A percentile compares a stretch with the other conserved stretches of the same genome.
phyloP scores from a whole-genome alignment of 2,113 vertebrate species.

The Globicephala melas region DNA sequence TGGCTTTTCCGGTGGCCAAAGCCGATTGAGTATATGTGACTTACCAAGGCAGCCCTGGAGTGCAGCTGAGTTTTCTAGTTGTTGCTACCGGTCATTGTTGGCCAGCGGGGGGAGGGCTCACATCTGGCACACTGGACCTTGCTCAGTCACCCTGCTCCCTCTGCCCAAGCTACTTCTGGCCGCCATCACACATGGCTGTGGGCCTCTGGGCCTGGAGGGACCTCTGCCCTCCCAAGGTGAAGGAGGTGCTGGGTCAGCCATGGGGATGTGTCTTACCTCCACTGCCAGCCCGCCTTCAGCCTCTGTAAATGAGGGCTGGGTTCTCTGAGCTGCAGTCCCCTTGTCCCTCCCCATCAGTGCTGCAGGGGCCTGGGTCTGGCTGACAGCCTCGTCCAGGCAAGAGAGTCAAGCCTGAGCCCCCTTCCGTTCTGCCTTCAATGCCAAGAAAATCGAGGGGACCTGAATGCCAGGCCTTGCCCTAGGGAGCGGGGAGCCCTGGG shows the following conservation, averaged over 20 bases:
- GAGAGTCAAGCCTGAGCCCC: not conserved
- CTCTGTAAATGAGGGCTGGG: not conserved
- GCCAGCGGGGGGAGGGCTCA: not conserved
- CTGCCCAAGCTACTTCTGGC: not conserved
- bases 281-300: not conserved
- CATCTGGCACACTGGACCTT: not conserved
- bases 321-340: not conserved
- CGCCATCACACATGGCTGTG: not conserved
- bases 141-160: not conserved
- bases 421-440: not conserved
- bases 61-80: not conserved
- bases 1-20: not conserved
- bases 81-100: not conserved
- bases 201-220: not conserved
- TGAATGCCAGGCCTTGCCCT: not conserved
- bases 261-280: too few relatives aligned
- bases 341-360: not conserved
- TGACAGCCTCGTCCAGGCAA: not conserved
- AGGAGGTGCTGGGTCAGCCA: not conserved
- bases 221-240: not conserved
- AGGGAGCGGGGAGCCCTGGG: not conserved
- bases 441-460: not conserved
- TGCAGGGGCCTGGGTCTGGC: not conserved
- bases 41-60: accelerated
- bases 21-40: accelerated